These are phyloP conservation scores for Masnerella sp. DNA, from an alignment of 2,888 invertebrate species.

Conservation along the genomic window DNA sequence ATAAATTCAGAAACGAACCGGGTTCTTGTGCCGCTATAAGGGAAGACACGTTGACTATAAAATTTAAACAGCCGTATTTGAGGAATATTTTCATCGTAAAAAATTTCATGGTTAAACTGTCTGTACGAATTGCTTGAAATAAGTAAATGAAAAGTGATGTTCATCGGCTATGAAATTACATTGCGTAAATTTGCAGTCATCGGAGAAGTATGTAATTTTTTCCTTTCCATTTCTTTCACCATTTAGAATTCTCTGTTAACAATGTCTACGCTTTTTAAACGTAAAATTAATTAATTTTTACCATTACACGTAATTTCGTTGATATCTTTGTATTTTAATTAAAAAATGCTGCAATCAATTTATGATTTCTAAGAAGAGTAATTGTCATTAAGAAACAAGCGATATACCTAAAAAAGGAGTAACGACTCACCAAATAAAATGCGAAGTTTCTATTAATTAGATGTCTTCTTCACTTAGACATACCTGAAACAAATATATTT, in stretches of 20 bases:
- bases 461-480: neutral
- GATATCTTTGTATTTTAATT: too few relatives aligned
- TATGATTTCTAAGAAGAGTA: too few relatives aligned
- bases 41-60: conserved; percentile 23
- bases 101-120: conserved; percentile 9
- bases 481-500: conserved; percentile 23
- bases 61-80: conserved; percentile 18
- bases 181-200: too few relatives aligned
- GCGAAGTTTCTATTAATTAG: neutral
- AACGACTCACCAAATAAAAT: conserved; percentile 4
- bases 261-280: too few relatives aligned
- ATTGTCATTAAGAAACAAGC: too few relatives aligned
- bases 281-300: too few relatives aligned
- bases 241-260: too few relatives aligned
- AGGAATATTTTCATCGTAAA: conserved; percentile 15
- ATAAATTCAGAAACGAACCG: conserved; percentile 22
- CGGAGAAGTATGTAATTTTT: too few relatives aligned
- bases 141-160: conserved; percentile 4
- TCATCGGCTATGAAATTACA: neutral
- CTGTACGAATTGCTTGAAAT: conserved; percentile 5
- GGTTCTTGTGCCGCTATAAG: neutral
- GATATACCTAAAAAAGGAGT: neutral
- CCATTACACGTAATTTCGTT: too few relatives aligned
- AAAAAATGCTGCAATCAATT: too few relatives aligned
- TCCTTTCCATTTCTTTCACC: too few relatives aligned